These are phyloP conservation scores for Perodicticus potto DNA, from an alignment of 2,797 vertebrate species.

Conservation along the genomic window DNA sequence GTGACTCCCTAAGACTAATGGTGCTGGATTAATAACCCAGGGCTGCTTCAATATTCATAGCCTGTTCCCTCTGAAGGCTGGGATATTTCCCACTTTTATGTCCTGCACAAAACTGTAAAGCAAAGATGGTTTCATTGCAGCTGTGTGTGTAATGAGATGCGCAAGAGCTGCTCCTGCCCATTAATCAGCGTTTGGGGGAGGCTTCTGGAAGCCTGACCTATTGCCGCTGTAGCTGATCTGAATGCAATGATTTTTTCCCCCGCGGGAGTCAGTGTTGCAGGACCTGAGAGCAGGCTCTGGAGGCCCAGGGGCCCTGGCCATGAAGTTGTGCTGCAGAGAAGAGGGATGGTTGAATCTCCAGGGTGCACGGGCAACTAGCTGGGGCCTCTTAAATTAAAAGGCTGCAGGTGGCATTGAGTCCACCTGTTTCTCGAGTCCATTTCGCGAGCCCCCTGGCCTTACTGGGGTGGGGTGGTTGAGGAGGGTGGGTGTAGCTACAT, in stretches of 20 bases:
- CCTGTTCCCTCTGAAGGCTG: slow-evolving; percentile 60
- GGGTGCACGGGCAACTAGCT: background rate
- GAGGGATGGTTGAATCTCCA: background rate
- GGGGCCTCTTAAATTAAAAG: background rate
- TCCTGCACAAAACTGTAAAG: slow-evolving; percentile 75
- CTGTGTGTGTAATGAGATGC: slow-evolving; percentile 72
- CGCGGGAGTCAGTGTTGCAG: background rate
- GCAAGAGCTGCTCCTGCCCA: slow-evolving; percentile 61
- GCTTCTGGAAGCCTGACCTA: slow-evolving; percentile 75
- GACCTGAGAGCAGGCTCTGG: background rate
- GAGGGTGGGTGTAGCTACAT: background rate
- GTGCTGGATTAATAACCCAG: slow-evolving; percentile 72
- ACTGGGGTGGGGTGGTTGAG: accelerated
- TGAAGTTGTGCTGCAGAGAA: background rate
- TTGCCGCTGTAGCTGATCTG: slow-evolving; percentile 56
- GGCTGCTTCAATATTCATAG: slow-evolving; percentile 77
- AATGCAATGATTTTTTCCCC: slow-evolving; percentile 57
- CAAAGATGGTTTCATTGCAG: slow-evolving; percentile 77
- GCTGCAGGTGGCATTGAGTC: background rate
- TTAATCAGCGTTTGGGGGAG: slow-evolving; percentile 71
- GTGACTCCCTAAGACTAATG: slow-evolving; percentile 65
- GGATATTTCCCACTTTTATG: slow-evolving; percentile 78
- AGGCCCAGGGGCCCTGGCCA: background rate
- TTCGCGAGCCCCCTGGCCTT: background rate
- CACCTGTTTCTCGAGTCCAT: background rate